These are phyloP conservation scores for Pseudocheirus occidentalis DNA, from an alignment of 2,797 vertebrate genomes.

Conservation along the genomic window DNA sequence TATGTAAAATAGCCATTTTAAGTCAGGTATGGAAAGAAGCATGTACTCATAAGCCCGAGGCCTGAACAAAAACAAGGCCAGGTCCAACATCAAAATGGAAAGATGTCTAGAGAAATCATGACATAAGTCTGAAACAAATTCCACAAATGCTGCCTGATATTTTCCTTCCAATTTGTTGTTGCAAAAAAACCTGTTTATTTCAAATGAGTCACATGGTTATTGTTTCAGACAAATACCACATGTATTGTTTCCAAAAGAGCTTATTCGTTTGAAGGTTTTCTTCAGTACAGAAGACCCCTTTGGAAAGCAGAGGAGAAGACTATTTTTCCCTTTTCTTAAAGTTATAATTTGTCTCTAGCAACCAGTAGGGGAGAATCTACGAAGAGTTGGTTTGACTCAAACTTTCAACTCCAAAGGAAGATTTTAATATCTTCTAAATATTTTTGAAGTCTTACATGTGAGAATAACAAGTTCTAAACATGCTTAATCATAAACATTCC, in stretches of 20 bases:
- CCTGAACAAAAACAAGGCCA: neutral
- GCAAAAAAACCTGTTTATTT: neutral
- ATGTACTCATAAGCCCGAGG: neutral
- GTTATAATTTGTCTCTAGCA: neutral
- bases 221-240: neutral
- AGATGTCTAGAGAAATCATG: neutral
- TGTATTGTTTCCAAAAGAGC: neutral
- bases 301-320: accelerated
- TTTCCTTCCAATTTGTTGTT: too few species aligned
- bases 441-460: neutral
- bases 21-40: neutral
- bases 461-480: neutral
- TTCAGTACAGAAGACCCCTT: neutral
- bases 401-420: neutral
- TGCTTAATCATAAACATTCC: neutral
- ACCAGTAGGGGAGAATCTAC: neutral
- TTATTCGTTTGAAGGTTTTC: neutral
- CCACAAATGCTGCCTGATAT: neutral
- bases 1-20: neutral
- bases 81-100: neutral
- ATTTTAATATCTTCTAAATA: neutral
- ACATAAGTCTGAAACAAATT: neutral
- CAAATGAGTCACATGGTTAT: neutral
- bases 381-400: neutral
- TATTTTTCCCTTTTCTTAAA: neutral